phyloP scores from a whole-genome alignment of 2,797 vertebrate species.

The Tinamus major region DNA sequence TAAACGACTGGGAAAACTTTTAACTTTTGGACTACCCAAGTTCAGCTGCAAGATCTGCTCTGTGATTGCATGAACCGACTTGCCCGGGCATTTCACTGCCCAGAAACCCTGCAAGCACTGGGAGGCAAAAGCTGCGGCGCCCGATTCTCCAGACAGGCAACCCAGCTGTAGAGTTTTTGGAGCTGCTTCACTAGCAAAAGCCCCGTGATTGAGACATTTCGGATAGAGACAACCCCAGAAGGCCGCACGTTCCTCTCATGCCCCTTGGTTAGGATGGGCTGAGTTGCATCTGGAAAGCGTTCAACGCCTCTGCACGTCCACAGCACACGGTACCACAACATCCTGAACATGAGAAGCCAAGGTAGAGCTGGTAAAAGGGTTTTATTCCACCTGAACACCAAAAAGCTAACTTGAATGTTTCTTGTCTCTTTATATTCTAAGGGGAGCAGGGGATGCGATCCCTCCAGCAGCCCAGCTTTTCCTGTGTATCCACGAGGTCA shows the following conservation, averaged over 20 bases:
- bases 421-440: neutral
- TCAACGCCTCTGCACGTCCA: fast-evolving
- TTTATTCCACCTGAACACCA: neutral
- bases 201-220: neutral
- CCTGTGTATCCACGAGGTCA: neutral
- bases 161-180: neutral
- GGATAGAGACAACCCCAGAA: neutral
- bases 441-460: too few relatives aligned
- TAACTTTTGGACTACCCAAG: neutral
- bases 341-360: neutral
- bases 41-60: neutral
- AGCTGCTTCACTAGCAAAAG: neutral
- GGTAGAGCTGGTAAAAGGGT: fast-evolving
- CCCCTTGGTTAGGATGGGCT: neutral
- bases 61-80: fast-evolving
- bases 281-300: neutral
- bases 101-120: neutral
- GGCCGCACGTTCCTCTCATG: neutral
- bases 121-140: neutral
- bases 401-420: neutral
- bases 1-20: fast-evolving
- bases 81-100: fast-evolving
- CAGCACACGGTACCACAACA: fast-evolving
- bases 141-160: neutral
- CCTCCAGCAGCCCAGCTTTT: neutral